phyloP scores from a whole-genome alignment of 2,797 vertebrate species.

The Tarsius wallacei region DNA sequence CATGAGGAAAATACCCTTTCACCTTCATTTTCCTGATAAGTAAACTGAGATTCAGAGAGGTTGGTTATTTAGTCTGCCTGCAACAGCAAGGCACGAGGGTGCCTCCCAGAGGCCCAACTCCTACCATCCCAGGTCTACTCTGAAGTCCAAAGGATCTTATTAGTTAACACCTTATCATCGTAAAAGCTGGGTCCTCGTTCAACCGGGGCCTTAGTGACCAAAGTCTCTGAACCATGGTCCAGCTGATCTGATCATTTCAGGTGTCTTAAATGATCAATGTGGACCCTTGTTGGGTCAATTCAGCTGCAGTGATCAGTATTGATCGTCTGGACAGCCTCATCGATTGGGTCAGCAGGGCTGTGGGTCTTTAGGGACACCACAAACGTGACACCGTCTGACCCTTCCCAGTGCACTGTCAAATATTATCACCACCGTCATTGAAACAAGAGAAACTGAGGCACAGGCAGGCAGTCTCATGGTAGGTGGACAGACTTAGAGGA shows the following conservation, averaged over 20 bases:
- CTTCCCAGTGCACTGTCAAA: background rate
- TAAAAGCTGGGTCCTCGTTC: background rate
- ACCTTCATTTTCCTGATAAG: background rate
- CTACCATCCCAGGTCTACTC: background rate
- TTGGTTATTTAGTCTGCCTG: background rate
- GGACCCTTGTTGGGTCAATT: conserved; percentile 72
- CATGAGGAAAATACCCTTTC: background rate
- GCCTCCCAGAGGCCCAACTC: background rate
- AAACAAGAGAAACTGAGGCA: conserved; percentile 76
- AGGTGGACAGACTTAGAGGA: background rate
- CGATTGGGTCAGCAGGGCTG: conserved; percentile 68
- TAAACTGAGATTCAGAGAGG: background rate
- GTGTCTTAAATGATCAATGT: conserved; percentile 77
- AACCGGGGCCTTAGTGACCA: background rate
- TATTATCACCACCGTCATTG: background rate
- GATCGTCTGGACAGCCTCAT: conserved; percentile 74
- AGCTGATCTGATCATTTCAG: conserved; percentile 14
- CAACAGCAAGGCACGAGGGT: no score
- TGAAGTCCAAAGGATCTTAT: background rate
- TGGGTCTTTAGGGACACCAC: conserved; percentile 56
- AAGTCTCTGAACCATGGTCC: conserved; percentile 29
- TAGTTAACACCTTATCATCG: background rate
- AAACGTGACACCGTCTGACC: background rate
- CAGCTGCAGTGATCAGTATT: conserved; percentile 75
- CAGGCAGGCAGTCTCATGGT: rapidly evolving